These are phyloP conservation scores for Heptranchias perlo DNA, from an alignment of 2,113 vertebrate genomes.

Conservation along the genomic window DNA sequence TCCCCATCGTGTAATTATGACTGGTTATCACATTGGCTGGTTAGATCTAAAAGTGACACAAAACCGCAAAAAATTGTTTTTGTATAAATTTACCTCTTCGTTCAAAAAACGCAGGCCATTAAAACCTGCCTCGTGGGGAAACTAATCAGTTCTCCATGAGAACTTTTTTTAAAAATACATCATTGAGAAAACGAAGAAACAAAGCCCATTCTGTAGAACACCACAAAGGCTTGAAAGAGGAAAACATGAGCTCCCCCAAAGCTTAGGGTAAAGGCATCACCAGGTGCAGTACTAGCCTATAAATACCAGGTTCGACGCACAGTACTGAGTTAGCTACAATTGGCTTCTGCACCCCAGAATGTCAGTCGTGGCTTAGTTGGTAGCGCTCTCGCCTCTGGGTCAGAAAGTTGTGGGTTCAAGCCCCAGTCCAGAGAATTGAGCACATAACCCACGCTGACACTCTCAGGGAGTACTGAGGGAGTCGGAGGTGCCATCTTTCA, in stretches of 20 bases:
- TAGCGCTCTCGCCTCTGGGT: background rate
- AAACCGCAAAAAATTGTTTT: constrained; percentile 12
- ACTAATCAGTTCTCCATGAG: background rate
- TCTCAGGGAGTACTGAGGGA: too few relatives aligned
- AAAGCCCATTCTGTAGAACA: background rate
- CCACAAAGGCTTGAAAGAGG: background rate
- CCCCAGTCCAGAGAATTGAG: background rate
- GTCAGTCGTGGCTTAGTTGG: background rate
- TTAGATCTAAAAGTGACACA: background rate
- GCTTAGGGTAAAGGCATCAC: background rate
- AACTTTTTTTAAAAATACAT: background rate
- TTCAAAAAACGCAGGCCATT: background rate
- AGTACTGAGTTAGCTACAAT: background rate
- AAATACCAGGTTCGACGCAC: background rate
- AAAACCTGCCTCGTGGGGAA: background rate
- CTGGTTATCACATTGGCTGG: background rate
- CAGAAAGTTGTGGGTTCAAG: background rate
- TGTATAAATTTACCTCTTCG: background rate
- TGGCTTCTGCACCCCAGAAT: background rate
- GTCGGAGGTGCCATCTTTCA: background rate
- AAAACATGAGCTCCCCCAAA: background rate
- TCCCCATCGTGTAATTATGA: background rate
- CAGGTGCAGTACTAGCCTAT: background rate
- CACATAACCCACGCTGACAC: background rate
- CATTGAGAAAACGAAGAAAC: background rate